These are phyloP conservation scores for Chymomyza procnemis DNA, from an alignment of 2,888 invertebrate species.

Conservation along the genomic window DNA sequence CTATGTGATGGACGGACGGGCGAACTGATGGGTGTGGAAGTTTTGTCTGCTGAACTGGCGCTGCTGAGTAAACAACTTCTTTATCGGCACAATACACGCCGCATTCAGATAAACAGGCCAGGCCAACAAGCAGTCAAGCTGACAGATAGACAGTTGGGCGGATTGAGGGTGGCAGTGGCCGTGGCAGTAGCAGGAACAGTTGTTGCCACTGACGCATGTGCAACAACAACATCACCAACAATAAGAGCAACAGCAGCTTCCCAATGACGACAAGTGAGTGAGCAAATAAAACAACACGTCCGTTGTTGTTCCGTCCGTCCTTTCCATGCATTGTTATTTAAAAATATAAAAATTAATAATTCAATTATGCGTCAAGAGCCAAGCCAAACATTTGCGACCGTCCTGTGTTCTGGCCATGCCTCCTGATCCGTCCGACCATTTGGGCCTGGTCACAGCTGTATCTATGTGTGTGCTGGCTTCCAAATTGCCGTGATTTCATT, in stretches of 20 bases:
- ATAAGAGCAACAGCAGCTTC: background rate
- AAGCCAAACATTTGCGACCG: constrained; percentile 18
- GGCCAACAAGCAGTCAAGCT: background rate
- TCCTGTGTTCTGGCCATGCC: constrained; percentile 24
- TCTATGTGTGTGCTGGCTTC: constrained; percentile 50
- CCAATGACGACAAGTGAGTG: background rate
- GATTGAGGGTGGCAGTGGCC: background rate
- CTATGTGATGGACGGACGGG: too few relatives aligned
- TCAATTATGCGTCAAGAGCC: constrained; percentile 41
- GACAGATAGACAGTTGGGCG: background rate
- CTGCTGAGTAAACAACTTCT: constrained; percentile 75
- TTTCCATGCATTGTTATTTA: constrained; percentile 30
- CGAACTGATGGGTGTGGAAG: constrained; percentile 20
- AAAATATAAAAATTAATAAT: constrained; percentile 52
- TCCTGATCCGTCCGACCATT: constrained; percentile 49
- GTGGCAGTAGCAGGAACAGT: background rate
- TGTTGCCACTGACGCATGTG: constrained; percentile 23
- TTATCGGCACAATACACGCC: constrained; percentile 76
- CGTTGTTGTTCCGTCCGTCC: too few relatives aligned
- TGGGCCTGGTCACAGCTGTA: constrained; percentile 59
- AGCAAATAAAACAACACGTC: constrained; percentile 14
- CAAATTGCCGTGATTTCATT: constrained; percentile 76
- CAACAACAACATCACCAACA: constrained; percentile 10
- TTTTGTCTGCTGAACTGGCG: constrained; percentile 13
- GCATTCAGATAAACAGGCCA: constrained; percentile 46